Evolutionary conservation across 2,888 invertebrate genomes (phyloP), one percentile per base, ranked within the genome.

Genomic region (Cheilosia urbana): DNA sequence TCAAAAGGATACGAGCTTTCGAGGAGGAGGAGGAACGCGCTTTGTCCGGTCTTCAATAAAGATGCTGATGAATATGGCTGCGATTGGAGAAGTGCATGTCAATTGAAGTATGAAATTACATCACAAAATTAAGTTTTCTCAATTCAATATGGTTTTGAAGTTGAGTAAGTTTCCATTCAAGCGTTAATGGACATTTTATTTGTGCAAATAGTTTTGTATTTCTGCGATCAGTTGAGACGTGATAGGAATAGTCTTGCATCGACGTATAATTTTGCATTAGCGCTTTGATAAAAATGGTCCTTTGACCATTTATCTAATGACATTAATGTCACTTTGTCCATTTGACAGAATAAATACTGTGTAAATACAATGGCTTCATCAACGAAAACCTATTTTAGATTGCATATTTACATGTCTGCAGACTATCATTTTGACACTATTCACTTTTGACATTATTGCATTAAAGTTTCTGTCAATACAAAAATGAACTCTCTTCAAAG

Each of bases 81-180:
- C 80, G 80, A 85, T 80, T 80, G 71, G 68, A 80, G 80, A 85
- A 85, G 80, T 85, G 85, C 80, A 80, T 72, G 60, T 80, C 80
- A 85, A 80, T 85, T 85, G 80, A 85, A 80, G 85, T 80, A 85
- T 85, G 85, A 85, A 85, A 85, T 85, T 85, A 66, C 85, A 85
- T 85, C 76, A 80, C 55, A 68, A 45, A 76, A 42, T 80, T 80
- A 55, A 80, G 57, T 76, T 85, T 24, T 66, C 24, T 71, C 40
- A 66, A 84, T 71, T 80, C 75, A 45, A 80, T 84, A 80, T 80
- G 76, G 60, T 76, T 80, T 80, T 53, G 53, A 76, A 68, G 76
- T 76, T 85, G 76, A 80, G 57, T 80, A 85, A 80, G 75, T 72
- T 72, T 68, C 62, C 85, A 80, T 72, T 78, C 69, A 71, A 49